Evolutionary conservation across 2,888 invertebrate genomes (phyloP), one percentile per base, ranked within the genome.

Genomic region (Nymphalis urticae): DNA sequence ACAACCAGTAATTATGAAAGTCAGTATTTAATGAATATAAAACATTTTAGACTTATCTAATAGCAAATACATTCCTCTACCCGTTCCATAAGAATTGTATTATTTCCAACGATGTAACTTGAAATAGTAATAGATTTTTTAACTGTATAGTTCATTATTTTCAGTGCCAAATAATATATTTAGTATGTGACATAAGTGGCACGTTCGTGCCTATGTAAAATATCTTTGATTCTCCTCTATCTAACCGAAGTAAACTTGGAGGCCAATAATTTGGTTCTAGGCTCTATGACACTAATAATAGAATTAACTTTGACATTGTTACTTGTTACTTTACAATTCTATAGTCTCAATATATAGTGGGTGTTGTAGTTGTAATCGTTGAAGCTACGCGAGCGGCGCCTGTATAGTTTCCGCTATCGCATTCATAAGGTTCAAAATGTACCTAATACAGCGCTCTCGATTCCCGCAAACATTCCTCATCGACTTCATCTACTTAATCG

Each of bases 131-230:
- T 58, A 51, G 48, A 61, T 67, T 48, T 51, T 27, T 51, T 69
- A 66, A 62, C 27, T 32, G 54, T 58, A 58, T 58, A 58, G 42
- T 36, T 69, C 56, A 77, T 79, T 76, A 74, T 79, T 79, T 78
- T 78, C 80, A 82, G 85, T 85, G 85, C 85, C 85, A 85, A 85
- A 84, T 82, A 82, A 75, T 82, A 79, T 72, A 77, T 78, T 71
- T 78, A 62, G 58, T 64, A 32, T 65, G 62, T 47, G 48, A 63
- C 47, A 47, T 58, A 42, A 58, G 42, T n/a, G n/a, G 58, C 42
- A 42, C 36, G 58, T 42, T 9, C 58, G 36, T 42, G 36, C 36
- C 36, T 9, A 19, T 58, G 58, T 42, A 42, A 42, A 19, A 27
- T 42, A 42, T 19, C 58, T 21, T n/a, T 13, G 58, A 42, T n/a